Base-by-base conservation (phyloP, 2,113 vertebrate species). In the Polypterus senegalus region DNA sequence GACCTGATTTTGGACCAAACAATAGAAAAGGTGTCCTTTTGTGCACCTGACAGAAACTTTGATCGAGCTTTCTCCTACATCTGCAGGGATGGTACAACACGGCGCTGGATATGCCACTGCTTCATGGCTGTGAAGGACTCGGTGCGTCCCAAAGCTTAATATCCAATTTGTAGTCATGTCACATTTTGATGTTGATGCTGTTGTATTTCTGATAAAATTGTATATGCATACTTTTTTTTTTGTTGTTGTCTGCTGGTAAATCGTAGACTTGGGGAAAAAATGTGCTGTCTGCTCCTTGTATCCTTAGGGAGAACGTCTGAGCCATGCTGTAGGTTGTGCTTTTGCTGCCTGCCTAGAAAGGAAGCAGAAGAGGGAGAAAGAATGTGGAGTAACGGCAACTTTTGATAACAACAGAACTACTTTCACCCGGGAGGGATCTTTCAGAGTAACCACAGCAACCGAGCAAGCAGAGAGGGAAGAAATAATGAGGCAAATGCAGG, bases 21-120 rank as follows among this genome's bases (percentile, higher is more conserved):
- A 57, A 99, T 99, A 91, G 96, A 99, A 83, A 99, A 99, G 77
- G 96, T 99, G 73, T 99, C 96, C 9, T 99, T 99, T 89, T 99
- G 96, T 65, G 96, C 96, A 27, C 96, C 96, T 10, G 96, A 99
- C 74, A 87, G 96, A 64, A 99, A 99, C 81, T 99, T 97, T 69
- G 96, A 99, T 75, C 83, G 92, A 61, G 96, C 96, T 0, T 99
- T 99, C 75, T 99, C 96, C 0, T 99, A 99, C 74, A 99, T 99
- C 79, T 99, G 96, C 71, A 88, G 96, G 44, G 96, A 99, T 4
- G 96, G 96, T 54, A 99, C 96, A n/a, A 99, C 96, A 0, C 88
- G 96, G 0, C 93, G 96, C 70, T 99, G 96, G 96, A 98, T 99
- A 76, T 99, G 96, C 71, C 96, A 99, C 71, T 99, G 94, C 70